Base-by-base conservation (phyloP, 2,113 vertebrate genomes). In the Illadopsis cleaveri region DNA sequence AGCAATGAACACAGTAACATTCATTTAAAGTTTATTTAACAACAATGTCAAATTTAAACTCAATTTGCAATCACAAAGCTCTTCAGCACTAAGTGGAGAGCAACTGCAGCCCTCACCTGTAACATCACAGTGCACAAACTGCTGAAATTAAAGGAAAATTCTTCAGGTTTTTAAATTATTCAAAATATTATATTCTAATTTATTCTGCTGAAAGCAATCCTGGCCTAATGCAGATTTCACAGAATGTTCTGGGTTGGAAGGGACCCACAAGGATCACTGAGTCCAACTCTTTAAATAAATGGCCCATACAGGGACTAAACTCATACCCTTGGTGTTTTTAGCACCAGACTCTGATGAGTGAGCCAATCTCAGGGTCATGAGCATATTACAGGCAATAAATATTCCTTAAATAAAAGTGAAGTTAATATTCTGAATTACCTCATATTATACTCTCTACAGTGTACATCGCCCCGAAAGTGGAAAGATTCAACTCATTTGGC, bases 401-500 rank as follows among this genome's bases (percentile, higher is more conserved):
- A 69, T 27, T 65, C 14, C n/a, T 90, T 69, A 33, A 77, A 76
- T 30, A 65, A 72, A 93, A 71, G 40, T 68, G 68, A 56, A 86
- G 13, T 72, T 72, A 54, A 56, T 65, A 69, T 37, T 51, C 40
- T 45, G 45, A 72, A 64, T 88, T 35, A 91, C 44, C 31, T 88
- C 54, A 48, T 33, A 37, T 51, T 42, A 45, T 90, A 57, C 45
- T 53, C 40, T 69, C 28, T 76, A 23, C 82, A 91, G 56, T 3
- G 22, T 24, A 64, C n/a, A 87, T 23, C 37, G 80, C 35, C 15
- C 48, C 10, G 2, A 38, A 83, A 91, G 33, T 22, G 62, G 79
- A 94, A 89, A 93, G 50, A 82, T 73, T 87, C 84, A 89, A 95
- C 54, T 88, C 82, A 87, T 91, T 28, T 80, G 84, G 90, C 87